These are phyloP conservation scores for Heliornis fulica DNA, from an alignment of 2,113 vertebrate species.

Conservation along the genomic window DNA sequence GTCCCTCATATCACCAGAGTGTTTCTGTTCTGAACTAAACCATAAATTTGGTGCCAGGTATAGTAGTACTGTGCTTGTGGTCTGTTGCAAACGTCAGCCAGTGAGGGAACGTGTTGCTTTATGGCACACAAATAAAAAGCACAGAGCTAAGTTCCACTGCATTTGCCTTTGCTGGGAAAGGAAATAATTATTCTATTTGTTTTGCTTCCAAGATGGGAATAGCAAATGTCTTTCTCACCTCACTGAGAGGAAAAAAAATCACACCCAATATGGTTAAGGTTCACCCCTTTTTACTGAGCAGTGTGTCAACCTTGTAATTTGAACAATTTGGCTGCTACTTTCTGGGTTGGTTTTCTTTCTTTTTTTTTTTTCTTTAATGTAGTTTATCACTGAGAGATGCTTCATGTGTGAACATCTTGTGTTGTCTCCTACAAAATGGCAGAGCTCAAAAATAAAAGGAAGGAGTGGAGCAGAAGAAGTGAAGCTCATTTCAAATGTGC, in stretches of 20 bases:
- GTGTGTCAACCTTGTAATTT: not conserved
- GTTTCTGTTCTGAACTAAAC: not conserved
- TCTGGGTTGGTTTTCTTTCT: too few species aligned
- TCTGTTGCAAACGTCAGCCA: conserved; percentile 1
- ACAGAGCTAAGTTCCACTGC: not conserved
- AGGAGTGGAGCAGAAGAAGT: not conserved
- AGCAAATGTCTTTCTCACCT: conserved; percentile 31
- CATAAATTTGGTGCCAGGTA: not conserved
- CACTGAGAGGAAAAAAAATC: not conserved
- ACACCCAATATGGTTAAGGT: not conserved
- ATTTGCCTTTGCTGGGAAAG: conserved; percentile 41
- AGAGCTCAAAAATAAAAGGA: conserved; percentile 34
- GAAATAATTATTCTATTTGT: conserved; percentile 39
- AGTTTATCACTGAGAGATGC: not conserved
- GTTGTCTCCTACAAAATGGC: conserved; percentile 28
- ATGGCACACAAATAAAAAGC: not conserved
- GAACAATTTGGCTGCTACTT: not conserved
- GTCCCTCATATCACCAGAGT: not conserved
- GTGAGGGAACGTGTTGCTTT: not conserved
- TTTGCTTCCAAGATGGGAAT: conserved; percentile 33
- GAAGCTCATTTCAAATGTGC: not conserved
- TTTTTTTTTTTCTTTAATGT: not conserved
- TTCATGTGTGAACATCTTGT: not conserved
- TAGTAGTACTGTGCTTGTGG: not conserved
- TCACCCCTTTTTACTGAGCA: not conserved